phyloP scores from a whole-genome alignment of 2,797 vertebrate genomes.

The Graptemys geographica region DNA sequence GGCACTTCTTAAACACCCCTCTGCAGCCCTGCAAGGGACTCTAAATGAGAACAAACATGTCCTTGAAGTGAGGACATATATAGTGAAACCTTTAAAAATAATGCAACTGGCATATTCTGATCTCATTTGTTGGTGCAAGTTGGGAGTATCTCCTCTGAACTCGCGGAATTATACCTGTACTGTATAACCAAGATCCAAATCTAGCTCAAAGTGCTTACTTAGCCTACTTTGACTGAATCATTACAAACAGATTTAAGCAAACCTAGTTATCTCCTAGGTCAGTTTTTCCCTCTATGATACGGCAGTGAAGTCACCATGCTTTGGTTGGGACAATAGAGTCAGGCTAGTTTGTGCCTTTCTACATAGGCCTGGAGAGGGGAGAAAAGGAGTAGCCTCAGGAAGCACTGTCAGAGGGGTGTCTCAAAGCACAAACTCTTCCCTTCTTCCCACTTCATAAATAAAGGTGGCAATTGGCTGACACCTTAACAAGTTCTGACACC shows the following conservation, averaged over 20 bases:
- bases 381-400: background rate
- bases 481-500: background rate
- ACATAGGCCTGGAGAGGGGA: accelerated
- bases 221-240: background rate
- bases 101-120: background rate
- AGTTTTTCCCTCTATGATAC: background rate
- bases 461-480: background rate
- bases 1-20: background rate
- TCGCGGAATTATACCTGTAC: background rate
- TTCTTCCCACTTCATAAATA: background rate
- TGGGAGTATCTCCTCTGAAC: background rate
- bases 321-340: background rate
- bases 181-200: background rate
- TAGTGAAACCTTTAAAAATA: background rate
- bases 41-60: background rate
- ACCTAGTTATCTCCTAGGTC: background rate
- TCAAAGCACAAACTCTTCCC: background rate
- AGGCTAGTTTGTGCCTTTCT: background rate
- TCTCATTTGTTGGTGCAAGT: accelerated
- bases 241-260: background rate
- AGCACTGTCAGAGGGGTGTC: background rate
- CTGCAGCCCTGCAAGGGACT: background rate
- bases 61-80: background rate
- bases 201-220: background rate
- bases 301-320: background rate